These are phyloP conservation scores for Artemia sinica DNA, from an alignment of 2,888 invertebrate genomes.

Conservation along the genomic window DNA sequence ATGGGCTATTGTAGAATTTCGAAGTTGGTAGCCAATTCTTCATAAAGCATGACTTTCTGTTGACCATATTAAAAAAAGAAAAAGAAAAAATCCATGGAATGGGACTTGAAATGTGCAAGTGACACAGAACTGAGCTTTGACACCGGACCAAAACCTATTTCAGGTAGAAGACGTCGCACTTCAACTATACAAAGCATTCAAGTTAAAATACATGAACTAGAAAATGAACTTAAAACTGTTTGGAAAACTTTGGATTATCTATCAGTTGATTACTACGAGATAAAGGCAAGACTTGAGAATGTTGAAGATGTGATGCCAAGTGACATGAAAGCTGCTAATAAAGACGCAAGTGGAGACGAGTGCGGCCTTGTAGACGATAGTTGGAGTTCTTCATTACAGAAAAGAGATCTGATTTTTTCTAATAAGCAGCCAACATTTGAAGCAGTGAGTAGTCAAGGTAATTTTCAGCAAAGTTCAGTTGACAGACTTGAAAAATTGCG, in stretches of 20 bases:
- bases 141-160: background rate
- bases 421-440: background rate
- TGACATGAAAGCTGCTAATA: constrained; percentile 17
- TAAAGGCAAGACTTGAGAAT: constrained; percentile 81
- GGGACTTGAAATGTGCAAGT: background rate
- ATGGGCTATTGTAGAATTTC: too few relatives aligned
- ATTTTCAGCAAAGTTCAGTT: background rate
- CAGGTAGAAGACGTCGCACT: background rate
- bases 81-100: background rate
- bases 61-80: too few relatives aligned
- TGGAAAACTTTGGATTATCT: constrained; percentile 78
- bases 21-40: too few relatives aligned
- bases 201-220: constrained; percentile 64
- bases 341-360: background rate
- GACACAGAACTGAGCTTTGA: background rate
- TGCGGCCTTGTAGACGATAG: background rate
- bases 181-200: constrained; percentile 60
- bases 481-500: constrained; percentile 4
- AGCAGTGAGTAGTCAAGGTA: background rate
- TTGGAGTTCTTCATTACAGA: background rate
- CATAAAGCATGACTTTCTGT: too few relatives aligned
- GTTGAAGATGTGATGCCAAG: constrained; percentile 52
- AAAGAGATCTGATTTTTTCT: background rate
- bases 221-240: constrained; percentile 76
- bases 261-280: constrained; percentile 77